Conservation (phyloP, 2,888 invertebrate genomes). For the Agonopterix subpropinquella region DNA sequence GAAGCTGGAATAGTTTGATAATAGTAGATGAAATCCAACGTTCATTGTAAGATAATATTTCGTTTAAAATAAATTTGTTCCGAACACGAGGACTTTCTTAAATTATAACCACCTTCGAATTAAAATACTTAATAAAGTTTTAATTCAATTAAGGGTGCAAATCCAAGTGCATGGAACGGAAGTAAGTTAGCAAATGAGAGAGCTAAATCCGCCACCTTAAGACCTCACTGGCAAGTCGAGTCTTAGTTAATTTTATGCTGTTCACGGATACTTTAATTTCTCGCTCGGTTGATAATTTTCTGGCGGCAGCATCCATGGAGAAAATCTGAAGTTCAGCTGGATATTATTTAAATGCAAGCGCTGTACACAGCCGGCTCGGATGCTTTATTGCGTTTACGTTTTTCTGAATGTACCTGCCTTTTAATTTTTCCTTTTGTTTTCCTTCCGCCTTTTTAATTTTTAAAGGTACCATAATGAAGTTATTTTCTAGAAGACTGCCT, state of each 20-base stretch:
- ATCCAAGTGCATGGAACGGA: conserved; percentile 34
- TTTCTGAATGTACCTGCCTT: conserved; percentile 7
- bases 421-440: background rate
- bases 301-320: conserved; percentile 51
- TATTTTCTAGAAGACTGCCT: too few relatives aligned
- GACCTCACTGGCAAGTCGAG: conserved; percentile 25
- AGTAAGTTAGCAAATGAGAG: conserved; percentile 25
- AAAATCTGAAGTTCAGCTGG: conserved; percentile 52
- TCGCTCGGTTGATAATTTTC: conserved; percentile 64
- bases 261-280: conserved; percentile 70
- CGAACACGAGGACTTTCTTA: too few relatives aligned
- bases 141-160: conserved; percentile 48
- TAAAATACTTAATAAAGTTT: conserved; percentile 18
- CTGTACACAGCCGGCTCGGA: conserved; percentile 27
- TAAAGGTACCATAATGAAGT: too few relatives aligned
- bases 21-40: too few relatives aligned
- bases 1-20: too few relatives aligned
- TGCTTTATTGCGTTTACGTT: conserved; percentile 25
- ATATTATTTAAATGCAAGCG: conserved; percentile 48
- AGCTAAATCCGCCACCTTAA: conserved; percentile 42
- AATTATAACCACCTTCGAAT: background rate
- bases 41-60: too few relatives aligned
- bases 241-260: conserved; percentile 68
- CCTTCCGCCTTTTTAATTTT: too few relatives aligned
- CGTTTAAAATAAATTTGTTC: too few relatives aligned